phyloP scores from a whole-genome alignment of 2,113 vertebrate genomes.

The Dendrocopos noguchii region DNA sequence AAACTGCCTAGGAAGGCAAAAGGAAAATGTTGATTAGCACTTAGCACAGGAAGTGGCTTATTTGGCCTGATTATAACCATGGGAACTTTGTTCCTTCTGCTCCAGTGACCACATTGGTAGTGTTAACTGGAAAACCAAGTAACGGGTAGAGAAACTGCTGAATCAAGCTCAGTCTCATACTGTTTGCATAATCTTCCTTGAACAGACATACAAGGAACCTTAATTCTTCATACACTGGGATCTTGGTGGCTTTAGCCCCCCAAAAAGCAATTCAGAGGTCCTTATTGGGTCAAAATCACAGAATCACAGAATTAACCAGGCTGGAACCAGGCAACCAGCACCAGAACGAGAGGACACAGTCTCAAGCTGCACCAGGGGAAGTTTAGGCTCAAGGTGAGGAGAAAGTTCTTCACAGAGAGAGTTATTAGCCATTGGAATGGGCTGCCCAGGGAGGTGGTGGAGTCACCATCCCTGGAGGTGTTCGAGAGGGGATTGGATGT shows the following conservation, averaged over 20 bases:
- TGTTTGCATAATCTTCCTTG: not conserved
- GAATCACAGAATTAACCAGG: no score
- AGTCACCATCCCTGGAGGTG: no score
- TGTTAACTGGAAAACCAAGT: not conserved
- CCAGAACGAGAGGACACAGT: no score
- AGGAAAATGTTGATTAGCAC: conserved; percentile 54
- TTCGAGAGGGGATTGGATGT: no score
- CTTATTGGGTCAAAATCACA: not conserved
- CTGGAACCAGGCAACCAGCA: no score
- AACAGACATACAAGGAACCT: not conserved
- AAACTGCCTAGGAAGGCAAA: conserved; percentile 42
- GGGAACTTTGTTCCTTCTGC: not conserved
- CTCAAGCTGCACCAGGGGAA: no score
- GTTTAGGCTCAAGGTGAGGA: no score
- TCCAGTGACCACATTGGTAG: conserved; percentile 37
- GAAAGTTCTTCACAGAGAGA: no score
- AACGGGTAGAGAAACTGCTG: conserved; percentile 36
- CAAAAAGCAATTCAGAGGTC: not conserved
- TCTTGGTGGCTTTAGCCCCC: not conserved
- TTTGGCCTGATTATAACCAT: conserved; percentile 34
- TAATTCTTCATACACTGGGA: not conserved
- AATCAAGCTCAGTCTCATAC: not conserved
- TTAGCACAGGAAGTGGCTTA: conserved; percentile 56
- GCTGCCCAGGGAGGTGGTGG: no score
- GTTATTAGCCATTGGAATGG: no score